Conservation (phyloP, 2,888 invertebrate species). For the Lamellibrachia satsuma region DNA sequence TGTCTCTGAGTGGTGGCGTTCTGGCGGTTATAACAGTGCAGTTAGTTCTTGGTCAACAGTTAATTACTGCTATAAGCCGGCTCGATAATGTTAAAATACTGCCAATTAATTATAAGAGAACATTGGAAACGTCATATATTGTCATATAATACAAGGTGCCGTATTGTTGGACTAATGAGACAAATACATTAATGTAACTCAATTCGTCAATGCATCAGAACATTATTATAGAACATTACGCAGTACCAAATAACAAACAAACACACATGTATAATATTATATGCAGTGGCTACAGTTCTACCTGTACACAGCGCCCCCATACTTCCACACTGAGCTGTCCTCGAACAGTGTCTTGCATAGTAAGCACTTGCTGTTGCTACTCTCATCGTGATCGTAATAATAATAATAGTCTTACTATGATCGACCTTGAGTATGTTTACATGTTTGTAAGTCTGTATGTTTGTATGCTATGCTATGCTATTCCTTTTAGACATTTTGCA, state of each 20-base stretch:
- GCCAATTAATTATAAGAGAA: background rate
- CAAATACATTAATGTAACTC: background rate
- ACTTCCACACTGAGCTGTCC: no score
- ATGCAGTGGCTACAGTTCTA: no score
- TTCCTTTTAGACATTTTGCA: no score
- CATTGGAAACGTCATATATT: background rate
- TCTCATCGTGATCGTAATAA: no score
- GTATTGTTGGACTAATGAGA: constrained; percentile 1
- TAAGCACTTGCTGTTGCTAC: no score
- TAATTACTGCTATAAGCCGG: background rate
- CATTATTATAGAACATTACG: background rate
- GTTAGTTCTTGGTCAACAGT: background rate
- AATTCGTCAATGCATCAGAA: background rate
- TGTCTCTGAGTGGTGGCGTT: no score
- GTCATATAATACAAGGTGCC: background rate
- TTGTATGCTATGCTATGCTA: no score
- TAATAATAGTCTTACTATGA: no score
- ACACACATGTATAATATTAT: background rate
- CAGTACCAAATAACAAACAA: background rate
- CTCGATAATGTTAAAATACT: background rate
- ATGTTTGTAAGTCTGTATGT: no score
- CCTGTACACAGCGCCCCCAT: no score
- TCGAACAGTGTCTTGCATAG: no score
- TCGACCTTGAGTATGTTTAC: no score
- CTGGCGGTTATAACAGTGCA: background rate